phyloP scores from a whole-genome alignment of 1,140 invertebrate genomes.

The Calephelis nemesis region DNA sequence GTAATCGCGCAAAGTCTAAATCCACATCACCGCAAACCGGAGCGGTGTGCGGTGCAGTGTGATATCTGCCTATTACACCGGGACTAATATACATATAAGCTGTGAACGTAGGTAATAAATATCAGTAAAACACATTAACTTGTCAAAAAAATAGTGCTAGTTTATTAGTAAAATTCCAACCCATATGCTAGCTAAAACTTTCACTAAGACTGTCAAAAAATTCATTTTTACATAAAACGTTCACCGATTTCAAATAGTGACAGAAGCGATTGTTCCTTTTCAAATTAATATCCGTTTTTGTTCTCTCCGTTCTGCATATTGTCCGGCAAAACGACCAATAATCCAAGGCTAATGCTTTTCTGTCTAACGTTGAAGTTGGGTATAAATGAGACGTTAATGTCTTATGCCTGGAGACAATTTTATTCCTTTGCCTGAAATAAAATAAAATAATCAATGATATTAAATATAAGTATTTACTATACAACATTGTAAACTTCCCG shows the following conservation, averaged over 20 bases:
- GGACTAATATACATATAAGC: too few species aligned
- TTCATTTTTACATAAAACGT: slow-evolving; percentile 64
- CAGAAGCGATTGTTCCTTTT: slow-evolving; percentile 82
- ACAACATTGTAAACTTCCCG: too few species aligned
- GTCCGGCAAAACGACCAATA: slow-evolving; percentile 80
- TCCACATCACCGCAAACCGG: too few species aligned
- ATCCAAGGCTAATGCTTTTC: slow-evolving; percentile 70
- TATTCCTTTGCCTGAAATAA: slow-evolving; percentile 56
- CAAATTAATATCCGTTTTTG: slow-evolving; percentile 66
- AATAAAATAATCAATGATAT: slow-evolving; percentile 24
- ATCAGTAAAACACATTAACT: neutral
- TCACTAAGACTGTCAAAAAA: slow-evolving; percentile 61
- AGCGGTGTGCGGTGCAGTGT: too few species aligned
- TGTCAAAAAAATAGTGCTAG: neutral
- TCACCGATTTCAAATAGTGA: slow-evolving; percentile 79
- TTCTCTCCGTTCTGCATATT: slow-evolving; percentile 80
- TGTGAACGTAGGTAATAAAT: neutral
- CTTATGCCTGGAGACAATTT: slow-evolving; percentile 46
- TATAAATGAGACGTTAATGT: slow-evolving; percentile 55
- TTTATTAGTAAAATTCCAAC: neutral
- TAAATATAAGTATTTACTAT: neutral
- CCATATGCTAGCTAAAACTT: slow-evolving; percentile 41
- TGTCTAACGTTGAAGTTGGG: slow-evolving; percentile 51
- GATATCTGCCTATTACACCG: too few species aligned
- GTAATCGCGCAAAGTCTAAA: too few species aligned